phyloP scores from a whole-genome alignment of 2,797 vertebrate genomes.

The Eutrigla gurnardus region DNA sequence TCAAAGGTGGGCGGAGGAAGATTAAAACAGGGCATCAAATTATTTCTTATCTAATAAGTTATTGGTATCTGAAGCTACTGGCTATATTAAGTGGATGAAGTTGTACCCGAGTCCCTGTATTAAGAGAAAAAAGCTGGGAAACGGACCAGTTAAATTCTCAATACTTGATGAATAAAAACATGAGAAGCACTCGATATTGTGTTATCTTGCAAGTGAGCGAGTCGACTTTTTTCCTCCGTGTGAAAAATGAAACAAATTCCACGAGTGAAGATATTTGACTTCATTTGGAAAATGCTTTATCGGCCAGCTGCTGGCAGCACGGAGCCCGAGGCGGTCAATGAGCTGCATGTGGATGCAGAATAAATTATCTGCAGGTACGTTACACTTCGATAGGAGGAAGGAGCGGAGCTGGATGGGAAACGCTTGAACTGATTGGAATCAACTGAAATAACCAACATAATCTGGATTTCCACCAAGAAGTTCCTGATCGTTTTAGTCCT shows the following conservation, averaged over 20 bases:
- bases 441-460: no score
- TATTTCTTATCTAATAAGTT: constrained; percentile 29
- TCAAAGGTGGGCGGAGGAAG: constrained; percentile 47
- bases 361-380: constrained; percentile 8
- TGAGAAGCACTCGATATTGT: constrained; percentile 33
- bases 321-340: not conserved
- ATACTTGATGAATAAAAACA: constrained; percentile 60
- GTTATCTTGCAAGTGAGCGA: constrained; percentile 25
- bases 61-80: constrained; percentile 37
- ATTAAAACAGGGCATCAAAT: constrained; percentile 48
- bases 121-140: constrained; percentile 30
- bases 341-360: constrained; percentile 15
- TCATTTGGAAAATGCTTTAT: constrained; percentile 33
- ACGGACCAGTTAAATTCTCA: constrained; percentile 44
- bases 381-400: not conserved
- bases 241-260: constrained; percentile 34
- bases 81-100: constrained; percentile 38
- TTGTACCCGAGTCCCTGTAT: constrained; percentile 8
- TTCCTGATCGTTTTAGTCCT: no score
- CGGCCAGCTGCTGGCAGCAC: not conserved
- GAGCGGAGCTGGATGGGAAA: no score
- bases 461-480: no score
- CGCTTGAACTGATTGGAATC: no score
- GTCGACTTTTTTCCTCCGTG: constrained; percentile 33
- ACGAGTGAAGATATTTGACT: constrained; percentile 38